Base-by-base conservation (phyloP, 2,888 invertebrate genomes). In the Drosophila dives region DNA sequence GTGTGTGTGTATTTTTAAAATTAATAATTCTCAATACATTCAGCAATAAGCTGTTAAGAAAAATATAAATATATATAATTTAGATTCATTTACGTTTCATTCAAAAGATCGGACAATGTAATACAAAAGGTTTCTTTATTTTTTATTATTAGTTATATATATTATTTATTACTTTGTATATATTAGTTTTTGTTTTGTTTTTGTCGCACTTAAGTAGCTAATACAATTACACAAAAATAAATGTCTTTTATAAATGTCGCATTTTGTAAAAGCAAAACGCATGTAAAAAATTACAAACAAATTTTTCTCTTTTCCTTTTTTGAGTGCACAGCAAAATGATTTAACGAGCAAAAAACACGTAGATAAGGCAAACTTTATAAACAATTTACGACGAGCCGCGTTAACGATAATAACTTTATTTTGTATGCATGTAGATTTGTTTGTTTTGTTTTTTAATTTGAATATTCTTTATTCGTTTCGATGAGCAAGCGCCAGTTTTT, bases 221-320 rank as follows among this genome's bases (percentile, higher is more conserved):
- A 63, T 81, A 78, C 81, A 78, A 71, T 72, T 83, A 88, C 83
- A 88, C 82, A 77, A 87, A 77, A 83, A 83, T 77, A 90, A 90
- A 86, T 86, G 86, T 86, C 90, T 86, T 86, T 86, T 81, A 71
- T 77, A 63, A 65, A 70, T 74, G 60, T 72, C 78, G 76, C 82
- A 48, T 63, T 53, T 66, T 58, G 67, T 45, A 20, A 66, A 38
- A 68, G 59, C 49, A 63, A 75, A 68, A 60, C 49, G 54, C 60
- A 56, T 68, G 53, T 72, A 64, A 69, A 77, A 73, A 77, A 63
- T 77, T 77, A 80, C 69, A 81, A 82, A 80, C 64, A 74, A 76
- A 61, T 75, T 69, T 3, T 58, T 48, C 26, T 60, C 20, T 51
- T 61, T 15, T 5, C 17, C 32, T 42, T 48, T 69, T 60, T 62